Evolutionary conservation across 2,888 invertebrate genomes (phyloP), one percentile per base, ranked within the genome.

Genomic region (Druceiella hillmani): DNA sequence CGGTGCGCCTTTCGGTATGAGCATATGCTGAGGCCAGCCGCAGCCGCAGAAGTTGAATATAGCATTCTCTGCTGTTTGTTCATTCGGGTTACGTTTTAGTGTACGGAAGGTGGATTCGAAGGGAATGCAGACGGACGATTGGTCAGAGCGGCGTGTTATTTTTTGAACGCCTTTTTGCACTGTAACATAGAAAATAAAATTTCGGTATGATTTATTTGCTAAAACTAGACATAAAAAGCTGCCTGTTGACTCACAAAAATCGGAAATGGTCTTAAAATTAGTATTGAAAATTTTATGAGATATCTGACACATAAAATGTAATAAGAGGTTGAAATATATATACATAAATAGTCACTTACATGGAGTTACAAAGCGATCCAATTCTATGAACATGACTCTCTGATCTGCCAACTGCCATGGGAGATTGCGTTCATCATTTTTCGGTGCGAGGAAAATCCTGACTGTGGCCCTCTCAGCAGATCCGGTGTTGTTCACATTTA

Each of bases 381-480:
- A 68, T 55, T 87, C 86, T 33, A 84, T 73, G 62, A 83, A 81
- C 56, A 84, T 67, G 47, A 72, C 66, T 48, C 80, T 76, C 49
- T 85, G 83, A 38, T 83, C 80, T 3, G 72, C 59, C 48, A 80
- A 74, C n/a, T 59, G 50, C 73, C 82, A 79, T 2, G 73, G 68
- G 22, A 78, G 65, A 40, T 79, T 79, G 32, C 81, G 73, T 53
- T 86, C 86, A 54, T 86, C 83, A 36, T 65, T 60, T 53, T 78
- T 81, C 1, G 87, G 86, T 2, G 78, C 78, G 26, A 86, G 55
- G 63, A 82, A 87, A 46, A 87, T 79, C 25, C 87, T 75, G 33
- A 77, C 75, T 0, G 85, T 86, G 12, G 81, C 76, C 44, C 69
- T 66, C 6, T 69, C 57, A 1, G 66, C 61, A 7, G 15, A 42